Evolutionary conservation across 2,888 invertebrate genomes (phyloP).

Genomic region (Ochropleura plecta): DNA sequence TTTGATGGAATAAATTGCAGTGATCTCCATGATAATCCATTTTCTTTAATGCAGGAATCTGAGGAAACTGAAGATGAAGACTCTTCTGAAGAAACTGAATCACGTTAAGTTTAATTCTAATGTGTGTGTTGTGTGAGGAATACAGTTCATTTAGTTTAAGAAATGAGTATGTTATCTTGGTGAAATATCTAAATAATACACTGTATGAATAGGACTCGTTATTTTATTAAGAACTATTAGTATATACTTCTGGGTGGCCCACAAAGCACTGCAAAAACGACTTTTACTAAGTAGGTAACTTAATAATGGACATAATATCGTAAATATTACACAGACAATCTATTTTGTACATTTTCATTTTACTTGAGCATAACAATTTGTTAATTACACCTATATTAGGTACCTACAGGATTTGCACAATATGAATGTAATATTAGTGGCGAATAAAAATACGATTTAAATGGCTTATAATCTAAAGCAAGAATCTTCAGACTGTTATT

Average conservation of each 20-base stretch:
- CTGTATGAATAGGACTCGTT: constrained; percentile 29
- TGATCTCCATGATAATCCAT: background rate
- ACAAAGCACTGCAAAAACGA: constrained; percentile 46
- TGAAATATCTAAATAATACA: constrained; percentile 44
- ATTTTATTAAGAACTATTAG: constrained; percentile 49
- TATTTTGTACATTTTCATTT: constrained; percentile 58
- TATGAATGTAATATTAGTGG: constrained; percentile 1
- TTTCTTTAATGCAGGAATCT: constrained; percentile 76
- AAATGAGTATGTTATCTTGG: constrained; percentile 11
- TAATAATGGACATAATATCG: constrained; percentile 22
- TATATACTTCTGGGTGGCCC: background rate
- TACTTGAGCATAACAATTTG: constrained; percentile 47
- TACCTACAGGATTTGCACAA: constrained; percentile 22
- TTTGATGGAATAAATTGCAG: background rate
- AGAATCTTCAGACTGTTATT: background rate
- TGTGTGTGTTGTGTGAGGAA: constrained; percentile 1
- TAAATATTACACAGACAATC: constrained; percentile 33
- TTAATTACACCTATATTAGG: constrained; percentile 23
- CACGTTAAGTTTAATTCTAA: constrained; percentile 71
- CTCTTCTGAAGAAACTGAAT: constrained; percentile 84
- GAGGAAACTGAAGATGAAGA: constrained; percentile 81
- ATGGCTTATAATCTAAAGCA: constrained; percentile 8
- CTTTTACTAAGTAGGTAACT: constrained; percentile 30
- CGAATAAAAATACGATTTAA: constrained; percentile 19
- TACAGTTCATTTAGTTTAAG: background rate